These are phyloP conservation scores for Patiria miniata DNA, from an alignment of 35 echinoderm and acorn worm genomes.

Conservation along the genomic window DNA sequence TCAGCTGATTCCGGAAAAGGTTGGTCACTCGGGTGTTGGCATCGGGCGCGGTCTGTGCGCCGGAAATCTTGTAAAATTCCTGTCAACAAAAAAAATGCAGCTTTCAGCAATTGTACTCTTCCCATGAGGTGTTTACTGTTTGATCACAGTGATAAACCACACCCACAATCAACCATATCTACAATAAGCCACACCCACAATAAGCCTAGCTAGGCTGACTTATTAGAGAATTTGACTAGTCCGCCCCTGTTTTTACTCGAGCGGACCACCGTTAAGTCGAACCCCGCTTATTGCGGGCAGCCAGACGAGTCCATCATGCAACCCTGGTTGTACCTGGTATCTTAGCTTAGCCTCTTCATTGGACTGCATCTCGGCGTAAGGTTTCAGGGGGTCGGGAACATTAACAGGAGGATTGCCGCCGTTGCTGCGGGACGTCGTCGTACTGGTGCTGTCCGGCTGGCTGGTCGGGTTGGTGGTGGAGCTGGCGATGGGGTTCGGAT, in stretches of 20 bases:
- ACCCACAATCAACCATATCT: no score
- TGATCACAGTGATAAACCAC: neutral
- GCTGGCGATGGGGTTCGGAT: conserved; percentile 32
- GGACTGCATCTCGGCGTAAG: conserved; percentile 48
- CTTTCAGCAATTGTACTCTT: neutral
- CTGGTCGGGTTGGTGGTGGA: conserved; percentile 51
- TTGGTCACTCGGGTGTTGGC: conserved; percentile 79
- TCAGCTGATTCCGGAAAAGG: conserved; percentile 87
- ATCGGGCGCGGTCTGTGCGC: conserved; percentile 82
- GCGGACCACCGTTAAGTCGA: no score
- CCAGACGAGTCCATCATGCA: no score
- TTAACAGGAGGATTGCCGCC: neutral
- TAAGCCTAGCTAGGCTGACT: neutral
- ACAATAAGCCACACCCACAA: no score
- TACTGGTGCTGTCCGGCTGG: conserved; percentile 68
- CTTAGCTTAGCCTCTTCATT: conserved; percentile 69
- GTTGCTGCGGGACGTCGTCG: conserved; percentile 5
- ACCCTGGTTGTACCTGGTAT: conserved; percentile 90
- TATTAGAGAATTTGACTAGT: neutral
- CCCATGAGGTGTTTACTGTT: neutral
- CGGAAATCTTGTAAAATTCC: conserved; percentile 80
- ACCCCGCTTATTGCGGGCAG: no score
- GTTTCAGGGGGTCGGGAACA: conserved; percentile 29
- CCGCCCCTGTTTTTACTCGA: neutral
- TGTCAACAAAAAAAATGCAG: conserved; percentile 23